phyloP scores from a whole-genome alignment of 2,113 vertebrate genomes.

The Chionomys nivalis region DNA sequence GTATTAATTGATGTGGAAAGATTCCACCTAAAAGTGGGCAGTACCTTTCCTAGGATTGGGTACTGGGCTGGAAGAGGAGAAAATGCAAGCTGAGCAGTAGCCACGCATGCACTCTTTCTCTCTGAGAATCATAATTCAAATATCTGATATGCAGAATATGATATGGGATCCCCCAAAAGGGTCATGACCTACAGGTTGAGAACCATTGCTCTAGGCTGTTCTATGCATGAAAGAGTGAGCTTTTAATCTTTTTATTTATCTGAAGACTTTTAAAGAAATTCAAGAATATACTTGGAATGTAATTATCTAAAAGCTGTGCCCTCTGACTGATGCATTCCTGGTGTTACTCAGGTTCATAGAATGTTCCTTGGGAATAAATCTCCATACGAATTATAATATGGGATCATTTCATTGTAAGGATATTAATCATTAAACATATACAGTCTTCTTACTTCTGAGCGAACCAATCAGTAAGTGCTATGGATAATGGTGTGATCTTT shows the following conservation, averaged over 20 bases:
- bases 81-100: too few species aligned
- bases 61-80: background rate
- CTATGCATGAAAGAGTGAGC: background rate
- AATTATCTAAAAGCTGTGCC: background rate
- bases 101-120: too few species aligned
- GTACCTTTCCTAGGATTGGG: background rate
- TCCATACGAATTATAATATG: background rate
- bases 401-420: background rate
- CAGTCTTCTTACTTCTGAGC: background rate
- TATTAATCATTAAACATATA: background rate
- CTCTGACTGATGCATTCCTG: background rate
- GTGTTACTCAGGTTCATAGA: background rate
- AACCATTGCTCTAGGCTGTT: background rate
- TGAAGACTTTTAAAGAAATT: constrained; percentile 20
- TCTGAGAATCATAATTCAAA: background rate
- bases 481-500: background rate
- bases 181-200: too few species aligned
- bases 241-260: background rate
- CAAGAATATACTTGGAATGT: background rate
- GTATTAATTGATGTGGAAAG: background rate
- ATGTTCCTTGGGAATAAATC: background rate
- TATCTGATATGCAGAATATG: too few species aligned
- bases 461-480: background rate
- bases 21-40: background rate
- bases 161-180: too few species aligned